phyloP scores from a whole-genome alignment of 2,113 vertebrate species.

The Rana temporaria region DNA sequence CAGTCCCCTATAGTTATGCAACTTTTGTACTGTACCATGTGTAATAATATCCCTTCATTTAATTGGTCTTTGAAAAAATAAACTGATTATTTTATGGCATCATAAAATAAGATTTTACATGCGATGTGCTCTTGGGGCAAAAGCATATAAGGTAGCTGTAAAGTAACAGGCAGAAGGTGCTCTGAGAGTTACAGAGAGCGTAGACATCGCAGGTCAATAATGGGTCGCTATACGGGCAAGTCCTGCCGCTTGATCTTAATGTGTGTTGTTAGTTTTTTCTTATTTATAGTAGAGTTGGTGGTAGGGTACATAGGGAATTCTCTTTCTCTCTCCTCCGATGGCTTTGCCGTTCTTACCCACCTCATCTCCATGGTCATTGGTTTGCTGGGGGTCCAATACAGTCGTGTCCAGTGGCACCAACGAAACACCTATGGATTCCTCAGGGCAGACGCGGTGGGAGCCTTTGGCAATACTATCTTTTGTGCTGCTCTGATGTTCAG shows the following conservation, averaged over 20 bases:
- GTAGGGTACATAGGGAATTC: slow-evolving; percentile 72
- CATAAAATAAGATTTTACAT: slow-evolving; percentile 71
- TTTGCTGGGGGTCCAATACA: slow-evolving; percentile 61
- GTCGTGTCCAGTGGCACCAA: slow-evolving; percentile 65
- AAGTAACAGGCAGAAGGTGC: neutral
- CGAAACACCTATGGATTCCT: slow-evolving; percentile 70
- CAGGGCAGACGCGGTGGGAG: slow-evolving; percentile 75
- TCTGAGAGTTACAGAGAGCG: neutral
- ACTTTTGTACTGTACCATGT: slow-evolving; percentile 41
- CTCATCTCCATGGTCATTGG: slow-evolving; percentile 75
- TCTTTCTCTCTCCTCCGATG: slow-evolving; percentile 75
- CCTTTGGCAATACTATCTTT: slow-evolving; percentile 77
- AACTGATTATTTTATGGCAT: slow-evolving; percentile 76
- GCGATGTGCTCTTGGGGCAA: slow-evolving; percentile 55
- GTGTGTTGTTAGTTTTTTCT: slow-evolving; percentile 60
- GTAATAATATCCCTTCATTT: slow-evolving; percentile 59
- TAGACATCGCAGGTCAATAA: slow-evolving; percentile 31
- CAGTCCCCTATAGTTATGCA: neutral
- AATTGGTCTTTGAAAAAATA: slow-evolving; percentile 73
- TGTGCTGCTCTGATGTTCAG: slow-evolving; percentile 76
- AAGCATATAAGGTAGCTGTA: slow-evolving; percentile 51
- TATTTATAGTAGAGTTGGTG: slow-evolving; percentile 69
- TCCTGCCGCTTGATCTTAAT: slow-evolving; percentile 72
- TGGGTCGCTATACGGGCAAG: slow-evolving; percentile 73
- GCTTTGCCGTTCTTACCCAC: slow-evolving; percentile 76